These are phyloP conservation scores for Synanthedon formicaeformis DNA, from an alignment of 2,888 invertebrate species.

Conservation along the genomic window DNA sequence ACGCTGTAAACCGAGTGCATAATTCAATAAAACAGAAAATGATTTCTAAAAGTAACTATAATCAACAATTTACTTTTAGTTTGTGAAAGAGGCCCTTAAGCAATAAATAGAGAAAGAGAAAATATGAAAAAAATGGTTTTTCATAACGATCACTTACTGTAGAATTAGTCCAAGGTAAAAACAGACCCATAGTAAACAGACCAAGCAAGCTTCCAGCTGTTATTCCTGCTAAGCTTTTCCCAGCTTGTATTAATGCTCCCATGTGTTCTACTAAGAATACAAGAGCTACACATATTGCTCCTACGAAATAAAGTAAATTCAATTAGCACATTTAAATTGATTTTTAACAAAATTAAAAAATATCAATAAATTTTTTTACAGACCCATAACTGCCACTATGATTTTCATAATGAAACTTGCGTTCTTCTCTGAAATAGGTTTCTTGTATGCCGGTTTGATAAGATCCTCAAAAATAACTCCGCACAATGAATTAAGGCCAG, in stretches of 20 bases:
- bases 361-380: constrained; percentile 3
- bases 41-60: no score
- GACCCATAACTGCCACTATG: constrained; percentile 74
- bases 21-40: no score
- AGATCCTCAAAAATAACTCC: constrained; percentile 82
- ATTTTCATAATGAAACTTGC: constrained; percentile 79
- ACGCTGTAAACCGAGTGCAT: no score
- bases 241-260: constrained; percentile 78
- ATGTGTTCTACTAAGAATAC: constrained; percentile 80
- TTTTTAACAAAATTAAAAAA: not conserved
- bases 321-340: not conserved
- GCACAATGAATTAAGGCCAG: constrained; percentile 80
- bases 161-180: constrained; percentile 76
- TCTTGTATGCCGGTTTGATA: constrained; percentile 74
- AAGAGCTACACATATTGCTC: constrained; percentile 73
- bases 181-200: constrained; percentile 78
- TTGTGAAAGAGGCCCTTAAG: no score
- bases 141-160: constrained; percentile 44
- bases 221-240: constrained; percentile 77
- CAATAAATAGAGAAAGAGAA: no score
- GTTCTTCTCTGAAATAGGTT: constrained; percentile 73
- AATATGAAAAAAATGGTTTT: no score
- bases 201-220: constrained; percentile 79
- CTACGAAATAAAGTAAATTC: constrained; percentile 19
- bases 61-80: no score